Base-by-base conservation (phyloP, 2,797 vertebrate species). In the Lepus oiostolus region DNA sequence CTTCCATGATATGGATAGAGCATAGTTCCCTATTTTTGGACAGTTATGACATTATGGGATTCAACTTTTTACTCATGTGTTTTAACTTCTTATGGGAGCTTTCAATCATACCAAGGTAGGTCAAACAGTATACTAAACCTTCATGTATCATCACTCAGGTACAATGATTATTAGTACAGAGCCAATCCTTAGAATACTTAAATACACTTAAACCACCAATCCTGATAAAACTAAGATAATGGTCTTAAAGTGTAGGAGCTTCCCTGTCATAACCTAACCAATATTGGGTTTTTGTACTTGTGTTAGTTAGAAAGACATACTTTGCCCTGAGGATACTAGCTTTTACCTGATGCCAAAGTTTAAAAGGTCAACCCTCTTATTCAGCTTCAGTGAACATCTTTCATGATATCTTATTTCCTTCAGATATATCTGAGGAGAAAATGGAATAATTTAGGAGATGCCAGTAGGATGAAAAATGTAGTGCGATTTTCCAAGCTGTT, bases 371-470 rank as follows among this genome's bases (percentile, higher is more conserved):
- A 2, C 65, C 32, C 35, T 17, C 21, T 71, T 88, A 90, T 62
- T 96, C 22, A 94, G 52, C 42, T 91, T 38, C 75, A 83, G 14
- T 95, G 79, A 88, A 76, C 24, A 72, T 82, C 22, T 21, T 91
- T 95, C 72, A 72, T 76, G 92, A 67, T 84, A 86, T 93, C 90
- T 90, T 92, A 63, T 92, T 96, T 95, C 50, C 42, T 85, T 94
- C 52, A 84, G 86, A 89, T 72, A 84, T 91, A 88, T 81, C 12
- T 30, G 71, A 89, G 50, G 76, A 89, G 72, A 89, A 96, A 97
- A 97, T 95, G 76, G 75, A 94, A 93, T 96, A 96, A 87, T 95
- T 89, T 95, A 89, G 70, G 84, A 89, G 81, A 93, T 94, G 72
- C 67, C 91, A 95, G 35, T 92, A 82, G 80, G 30, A 88, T 88